Evolutionary conservation across 2,113 vertebrate species (phyloP).

Genomic region (Silurus meridionalis): DNA sequence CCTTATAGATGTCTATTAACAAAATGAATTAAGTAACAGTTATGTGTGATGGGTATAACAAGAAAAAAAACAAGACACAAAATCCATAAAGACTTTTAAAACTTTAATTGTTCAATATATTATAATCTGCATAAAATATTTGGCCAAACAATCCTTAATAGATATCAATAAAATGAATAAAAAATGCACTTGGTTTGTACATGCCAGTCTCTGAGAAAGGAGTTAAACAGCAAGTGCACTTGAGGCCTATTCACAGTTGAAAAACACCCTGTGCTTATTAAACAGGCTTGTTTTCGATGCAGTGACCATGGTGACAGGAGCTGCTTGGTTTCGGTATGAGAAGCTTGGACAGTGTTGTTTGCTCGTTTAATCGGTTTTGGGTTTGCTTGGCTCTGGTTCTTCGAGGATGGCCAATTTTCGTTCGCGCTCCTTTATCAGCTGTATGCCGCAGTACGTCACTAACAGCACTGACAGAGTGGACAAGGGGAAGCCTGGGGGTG

Average conservation of each 20-base stretch:
- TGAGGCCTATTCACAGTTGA: slow-evolving; percentile 67
- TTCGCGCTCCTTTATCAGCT: slow-evolving; percentile 93
- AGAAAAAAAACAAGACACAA: slow-evolving; percentile 22
- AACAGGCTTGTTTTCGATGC: slow-evolving; percentile 47
- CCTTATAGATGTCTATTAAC: not conserved
- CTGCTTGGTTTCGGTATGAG: slow-evolving; percentile 49
- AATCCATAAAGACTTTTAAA: slow-evolving; percentile 31
- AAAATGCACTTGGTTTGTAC: slow-evolving; percentile 60
- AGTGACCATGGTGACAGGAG: slow-evolving; percentile 52
- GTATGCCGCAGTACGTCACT: slow-evolving; percentile 95
- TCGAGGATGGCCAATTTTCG: slow-evolving; percentile 77
- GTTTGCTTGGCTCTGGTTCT: slow-evolving; percentile 76
- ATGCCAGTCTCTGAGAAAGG: slow-evolving; percentile 58
- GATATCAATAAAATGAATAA: slow-evolving; percentile 56
- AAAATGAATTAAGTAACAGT: not conserved
- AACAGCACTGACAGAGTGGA: slow-evolving; percentile 85
- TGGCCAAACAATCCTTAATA: slow-evolving; percentile 49
- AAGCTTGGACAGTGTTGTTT: slow-evolving; percentile 48
- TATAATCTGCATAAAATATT: slow-evolving; percentile 55
- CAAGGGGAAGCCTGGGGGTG: slow-evolving; percentile 83
- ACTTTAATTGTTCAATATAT: slow-evolving; percentile 56
- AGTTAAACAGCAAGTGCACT: slow-evolving; percentile 72
- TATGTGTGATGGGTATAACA: not conserved
- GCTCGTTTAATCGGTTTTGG: slow-evolving; percentile 77
- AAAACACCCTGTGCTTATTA: slow-evolving; percentile 52